Evolutionary conservation across 2,888 invertebrate genomes (phyloP).

Genomic region (Chrysodeixis includens): DNA sequence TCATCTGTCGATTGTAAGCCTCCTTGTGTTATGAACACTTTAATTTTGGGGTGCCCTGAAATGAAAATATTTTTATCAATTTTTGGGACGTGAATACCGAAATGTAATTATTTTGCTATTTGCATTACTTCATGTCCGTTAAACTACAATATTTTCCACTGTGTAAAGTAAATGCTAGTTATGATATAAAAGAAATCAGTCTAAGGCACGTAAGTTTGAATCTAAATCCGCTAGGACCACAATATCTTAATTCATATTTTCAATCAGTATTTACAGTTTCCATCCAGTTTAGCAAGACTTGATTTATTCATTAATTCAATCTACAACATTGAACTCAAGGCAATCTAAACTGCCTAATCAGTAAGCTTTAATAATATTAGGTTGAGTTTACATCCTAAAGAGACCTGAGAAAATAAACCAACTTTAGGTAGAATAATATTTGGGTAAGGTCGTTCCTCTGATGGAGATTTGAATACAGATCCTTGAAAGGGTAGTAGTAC

Average conservation of each 20-base stretch:
- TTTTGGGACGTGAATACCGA: neutral
- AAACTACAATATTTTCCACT: too few species aligned
- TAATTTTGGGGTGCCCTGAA: constrained; percentile 59
- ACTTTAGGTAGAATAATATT: neutral
- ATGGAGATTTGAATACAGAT: neutral
- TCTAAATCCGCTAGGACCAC: too few species aligned
- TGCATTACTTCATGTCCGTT: too few species aligned
- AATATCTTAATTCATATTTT: neutral
- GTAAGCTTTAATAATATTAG: neutral
- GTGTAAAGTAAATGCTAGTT: too few species aligned
- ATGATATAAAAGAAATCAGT: too few species aligned
- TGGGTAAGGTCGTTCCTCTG: neutral
- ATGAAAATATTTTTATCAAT: too few species aligned
- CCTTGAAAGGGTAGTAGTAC: neutral
- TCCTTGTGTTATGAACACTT: constrained; percentile 78
- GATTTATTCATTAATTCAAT: neutral
- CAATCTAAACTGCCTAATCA: neutral
- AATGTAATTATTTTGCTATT: neutral
- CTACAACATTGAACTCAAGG: neutral
- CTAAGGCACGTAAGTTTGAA: too few species aligned
- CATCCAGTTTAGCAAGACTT: neutral
- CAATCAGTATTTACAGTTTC: neutral
- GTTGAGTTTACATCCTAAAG: neutral
- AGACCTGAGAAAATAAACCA: neutral
- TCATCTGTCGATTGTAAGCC: constrained; percentile 74